Conservation (phyloP, 2,113 vertebrate species). For the Lethenteron reissneri region DNA sequence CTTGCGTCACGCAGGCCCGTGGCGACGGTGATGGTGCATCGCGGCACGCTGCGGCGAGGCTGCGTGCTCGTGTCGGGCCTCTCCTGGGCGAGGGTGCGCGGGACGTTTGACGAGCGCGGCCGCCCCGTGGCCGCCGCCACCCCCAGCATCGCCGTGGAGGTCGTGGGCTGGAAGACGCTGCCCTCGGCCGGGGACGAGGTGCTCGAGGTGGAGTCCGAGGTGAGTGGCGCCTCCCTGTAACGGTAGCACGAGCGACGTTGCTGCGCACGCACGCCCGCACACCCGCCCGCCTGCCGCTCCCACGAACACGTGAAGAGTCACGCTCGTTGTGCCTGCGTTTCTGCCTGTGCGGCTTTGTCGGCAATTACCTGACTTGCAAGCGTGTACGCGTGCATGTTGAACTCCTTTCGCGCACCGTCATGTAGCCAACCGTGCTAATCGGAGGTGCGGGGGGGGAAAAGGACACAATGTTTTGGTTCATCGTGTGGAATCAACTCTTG, state of each 20-base stretch:
- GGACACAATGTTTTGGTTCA: too few relatives aligned
- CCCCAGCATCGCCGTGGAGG: constrained; percentile 49
- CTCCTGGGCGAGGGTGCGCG: constrained; percentile 70
- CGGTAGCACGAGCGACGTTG: neutral
- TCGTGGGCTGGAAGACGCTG: constrained; percentile 68
- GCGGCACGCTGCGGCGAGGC: constrained; percentile 51
- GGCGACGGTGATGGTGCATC: constrained; percentile 59
- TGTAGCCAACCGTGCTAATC: too few relatives aligned
- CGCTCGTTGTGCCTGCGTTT: neutral
- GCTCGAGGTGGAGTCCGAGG: constrained; percentile 84
- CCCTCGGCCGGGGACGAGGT: constrained; percentile 67
- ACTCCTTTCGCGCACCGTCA: too few relatives aligned
- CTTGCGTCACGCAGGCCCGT: constrained; percentile 21
- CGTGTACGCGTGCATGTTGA: constrained; percentile 13
- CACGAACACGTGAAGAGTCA: neutral
- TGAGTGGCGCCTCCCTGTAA: constrained; percentile 15
- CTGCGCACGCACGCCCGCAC: neutral
- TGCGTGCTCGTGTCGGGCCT: constrained; percentile 56
- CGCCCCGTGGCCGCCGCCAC: constrained; percentile 24
- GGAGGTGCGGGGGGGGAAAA: too few relatives aligned
- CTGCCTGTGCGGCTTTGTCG: neutral
- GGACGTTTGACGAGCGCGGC: constrained; percentile 60
- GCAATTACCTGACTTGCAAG: constrained; percentile 21
- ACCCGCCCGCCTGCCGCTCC: neutral
- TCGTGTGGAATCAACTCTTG: too few relatives aligned